These are phyloP conservation scores for Meloe dianella DNA, from an alignment of 2,888 invertebrate genomes.

Conservation along the genomic window DNA sequence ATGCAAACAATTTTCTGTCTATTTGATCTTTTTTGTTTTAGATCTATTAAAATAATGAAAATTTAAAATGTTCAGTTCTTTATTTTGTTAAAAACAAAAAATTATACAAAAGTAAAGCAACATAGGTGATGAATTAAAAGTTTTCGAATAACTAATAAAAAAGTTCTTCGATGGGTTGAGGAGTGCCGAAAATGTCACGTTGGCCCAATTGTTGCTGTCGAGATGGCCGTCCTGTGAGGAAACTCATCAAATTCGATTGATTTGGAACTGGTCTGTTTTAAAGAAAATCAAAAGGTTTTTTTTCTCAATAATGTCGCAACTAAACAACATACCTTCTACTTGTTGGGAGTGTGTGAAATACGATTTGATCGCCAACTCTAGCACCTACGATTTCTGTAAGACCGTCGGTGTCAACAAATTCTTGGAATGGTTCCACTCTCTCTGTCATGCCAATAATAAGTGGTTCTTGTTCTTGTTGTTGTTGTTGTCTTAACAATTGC, in stretches of 20 bases:
- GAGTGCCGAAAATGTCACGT: not conserved
- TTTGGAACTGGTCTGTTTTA: not conserved
- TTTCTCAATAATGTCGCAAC: too few species aligned
- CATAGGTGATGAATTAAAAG: too few species aligned
- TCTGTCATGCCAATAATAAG: not conserved
- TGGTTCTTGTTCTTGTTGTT: not conserved
- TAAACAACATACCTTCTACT: not conserved
- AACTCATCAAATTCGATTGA: too few species aligned
- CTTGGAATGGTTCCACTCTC: not conserved
- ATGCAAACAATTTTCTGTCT: not conserved
- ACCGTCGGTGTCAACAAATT: not conserved
- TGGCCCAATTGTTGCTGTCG: not conserved
- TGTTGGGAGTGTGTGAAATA: not conserved
- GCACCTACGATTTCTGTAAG: not conserved
- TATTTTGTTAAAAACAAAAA: too few species aligned
- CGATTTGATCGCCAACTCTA: not conserved
- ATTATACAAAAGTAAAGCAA: too few species aligned
- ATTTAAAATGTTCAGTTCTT: too few species aligned
- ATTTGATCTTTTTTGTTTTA: too few species aligned
- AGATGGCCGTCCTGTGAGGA: too few species aligned
- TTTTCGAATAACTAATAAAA: not conserved
- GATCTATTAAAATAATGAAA: too few species aligned
- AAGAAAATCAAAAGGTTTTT: too few species aligned
- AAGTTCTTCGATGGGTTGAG: not conserved
- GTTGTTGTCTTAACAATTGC: not conserved